Conservation (phyloP, 37 sponge, comb jelly and placozoan species). For the Halichondria panicea region DNA sequence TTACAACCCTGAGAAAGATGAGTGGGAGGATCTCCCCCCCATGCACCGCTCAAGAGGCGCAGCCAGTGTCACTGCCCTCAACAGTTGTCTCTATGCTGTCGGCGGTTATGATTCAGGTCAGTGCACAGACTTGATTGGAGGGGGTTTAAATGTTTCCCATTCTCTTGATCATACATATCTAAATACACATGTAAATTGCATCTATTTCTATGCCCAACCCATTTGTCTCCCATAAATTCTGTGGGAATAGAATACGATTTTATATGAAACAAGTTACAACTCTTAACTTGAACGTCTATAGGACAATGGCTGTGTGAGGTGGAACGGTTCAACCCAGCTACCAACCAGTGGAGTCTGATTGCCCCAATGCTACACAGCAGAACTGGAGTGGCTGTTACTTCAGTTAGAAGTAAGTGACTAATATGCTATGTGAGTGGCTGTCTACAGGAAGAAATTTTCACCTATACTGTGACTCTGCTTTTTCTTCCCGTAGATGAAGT, state of each 20-base stretch:
- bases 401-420: slow-evolving; percentile 63
- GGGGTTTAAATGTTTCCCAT: background rate
- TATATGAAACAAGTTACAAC: background rate
- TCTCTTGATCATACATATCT: background rate
- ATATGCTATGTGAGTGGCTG: background rate
- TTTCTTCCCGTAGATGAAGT: slow-evolving; percentile 63
- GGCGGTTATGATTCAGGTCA: slow-evolving; percentile 88
- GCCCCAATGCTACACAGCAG: slow-evolving; percentile 82
- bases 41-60: slow-evolving; percentile 88
- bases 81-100: slow-evolving; percentile 83
- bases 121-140: background rate
- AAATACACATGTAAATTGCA: background rate
- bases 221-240: no score
- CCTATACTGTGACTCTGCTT: background rate
- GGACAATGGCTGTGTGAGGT: slow-evolving; percentile 94
- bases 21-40: slow-evolving; percentile 92
- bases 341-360: slow-evolving; percentile 81
- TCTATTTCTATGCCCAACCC: no score
- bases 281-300: slow-evolving; percentile 4
- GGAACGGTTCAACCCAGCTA: slow-evolving; percentile 77
- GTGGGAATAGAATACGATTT: background rate
- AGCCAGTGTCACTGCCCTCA: slow-evolving; percentile 84
- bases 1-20: slow-evolving; percentile 83
- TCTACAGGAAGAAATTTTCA: background rate
- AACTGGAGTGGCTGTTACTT: slow-evolving; percentile 92